phyloP scores from a whole-genome alignment of 2,797 vertebrate species.

The Morus bassanus region DNA sequence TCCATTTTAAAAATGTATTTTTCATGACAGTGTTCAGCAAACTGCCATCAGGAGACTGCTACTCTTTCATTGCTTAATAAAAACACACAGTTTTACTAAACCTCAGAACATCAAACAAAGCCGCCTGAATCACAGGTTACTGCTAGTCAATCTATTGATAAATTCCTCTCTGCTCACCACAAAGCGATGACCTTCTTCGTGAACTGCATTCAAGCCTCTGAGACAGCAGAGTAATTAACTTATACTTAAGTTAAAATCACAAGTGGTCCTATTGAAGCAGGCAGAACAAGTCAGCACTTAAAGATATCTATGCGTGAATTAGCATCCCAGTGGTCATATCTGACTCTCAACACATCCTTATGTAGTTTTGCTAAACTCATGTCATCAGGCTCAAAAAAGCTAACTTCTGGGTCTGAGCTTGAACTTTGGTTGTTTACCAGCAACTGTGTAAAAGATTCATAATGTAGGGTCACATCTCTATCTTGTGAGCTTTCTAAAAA shows the following conservation, averaged over 20 bases:
- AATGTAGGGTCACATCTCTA: not conserved
- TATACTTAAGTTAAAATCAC: not conserved
- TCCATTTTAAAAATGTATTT: not conserved
- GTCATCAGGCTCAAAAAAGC: not conserved
- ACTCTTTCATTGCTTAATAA: not conserved
- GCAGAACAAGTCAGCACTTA: not conserved
- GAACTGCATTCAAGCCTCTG: not conserved
- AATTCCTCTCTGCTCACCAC: not conserved
- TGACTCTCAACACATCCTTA: too few species aligned
- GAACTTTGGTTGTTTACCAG: not conserved
- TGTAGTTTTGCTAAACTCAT: not conserved
- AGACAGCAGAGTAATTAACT: not conserved
- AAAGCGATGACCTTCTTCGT: not conserved
- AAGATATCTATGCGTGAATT: not conserved
- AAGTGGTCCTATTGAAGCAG: not conserved
- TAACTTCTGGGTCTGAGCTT: not conserved
- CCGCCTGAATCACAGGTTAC: not conserved
- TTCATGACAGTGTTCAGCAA: not conserved
- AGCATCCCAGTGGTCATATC: not conserved
- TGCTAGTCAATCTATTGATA: not conserved
- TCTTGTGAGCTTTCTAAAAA: not conserved
- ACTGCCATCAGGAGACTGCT: not conserved
- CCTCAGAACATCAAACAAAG: not conserved
- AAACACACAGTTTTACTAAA: not conserved
- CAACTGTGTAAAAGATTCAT: not conserved